A percentile compares a stretch with the other conserved stretches of the same genome.
These are phyloP conservation scores for Bungarus multicinctus DNA, from an alignment of 2,113 vertebrate species.

Conservation along the genomic window DNA sequence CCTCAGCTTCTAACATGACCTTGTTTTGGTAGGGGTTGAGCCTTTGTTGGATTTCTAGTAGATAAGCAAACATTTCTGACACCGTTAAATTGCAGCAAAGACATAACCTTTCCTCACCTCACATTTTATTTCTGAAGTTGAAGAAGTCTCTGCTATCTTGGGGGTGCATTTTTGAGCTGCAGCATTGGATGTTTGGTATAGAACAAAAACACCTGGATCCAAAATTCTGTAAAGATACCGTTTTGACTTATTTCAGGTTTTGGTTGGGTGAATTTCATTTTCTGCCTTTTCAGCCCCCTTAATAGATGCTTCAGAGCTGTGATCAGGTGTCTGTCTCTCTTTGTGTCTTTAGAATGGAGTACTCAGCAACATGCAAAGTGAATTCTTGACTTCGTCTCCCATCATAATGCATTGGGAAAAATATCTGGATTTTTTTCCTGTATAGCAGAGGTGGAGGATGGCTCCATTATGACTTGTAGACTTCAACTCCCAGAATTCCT, in stretches of 20 bases:
- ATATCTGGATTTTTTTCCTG: neutral
- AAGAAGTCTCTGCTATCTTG: neutral
- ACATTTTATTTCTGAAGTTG: neutral
- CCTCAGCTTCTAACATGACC: neutral
- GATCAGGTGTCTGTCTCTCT: neutral
- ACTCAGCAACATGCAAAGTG: neutral
- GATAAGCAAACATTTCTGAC: neutral
- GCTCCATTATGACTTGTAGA: neutral
- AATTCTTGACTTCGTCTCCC: neutral
- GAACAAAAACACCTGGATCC: neutral
- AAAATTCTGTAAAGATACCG: neutral
- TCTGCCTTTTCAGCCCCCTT: neutral
- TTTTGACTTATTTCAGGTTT: neutral
- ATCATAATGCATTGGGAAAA: neutral
- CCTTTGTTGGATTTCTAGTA: neutral
- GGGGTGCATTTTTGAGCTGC: neutral
- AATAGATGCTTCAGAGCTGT: neutral
- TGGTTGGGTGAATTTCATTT: neutral
- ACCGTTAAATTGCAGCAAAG: neutral
- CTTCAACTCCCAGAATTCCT: neutral
- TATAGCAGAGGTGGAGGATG: neutral
- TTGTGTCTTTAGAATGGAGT: neutral
- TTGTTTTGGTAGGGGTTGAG: neutral
- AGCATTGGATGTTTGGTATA: neutral
- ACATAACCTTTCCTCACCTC: neutral